These are phyloP conservation scores for Sinotaia quadrata DNA, from an alignment of 2,888 invertebrate genomes.

Conservation along the genomic window DNA sequence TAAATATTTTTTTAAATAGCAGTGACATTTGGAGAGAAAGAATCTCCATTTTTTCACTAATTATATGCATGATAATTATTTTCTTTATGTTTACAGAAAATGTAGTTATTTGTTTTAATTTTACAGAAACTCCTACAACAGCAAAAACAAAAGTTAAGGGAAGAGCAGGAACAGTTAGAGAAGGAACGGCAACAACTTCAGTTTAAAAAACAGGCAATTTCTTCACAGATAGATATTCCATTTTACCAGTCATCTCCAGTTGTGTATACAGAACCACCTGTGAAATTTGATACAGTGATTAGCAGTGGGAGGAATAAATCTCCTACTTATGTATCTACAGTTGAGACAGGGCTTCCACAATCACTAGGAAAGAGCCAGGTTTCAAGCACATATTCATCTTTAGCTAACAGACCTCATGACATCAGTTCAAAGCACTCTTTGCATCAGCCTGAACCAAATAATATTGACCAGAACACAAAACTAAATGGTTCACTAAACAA, in stretches of 20 bases:
- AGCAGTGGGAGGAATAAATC: slow-evolving; percentile 27
- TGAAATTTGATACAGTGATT: slow-evolving; percentile 27
- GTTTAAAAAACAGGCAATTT: not conserved
- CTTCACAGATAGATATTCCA: not conserved
- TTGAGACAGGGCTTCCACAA: slow-evolving; percentile 10
- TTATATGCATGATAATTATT: no score
- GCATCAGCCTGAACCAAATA: not conserved
- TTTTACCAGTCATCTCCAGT: not conserved
- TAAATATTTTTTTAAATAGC: no score
- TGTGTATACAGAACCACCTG: not conserved
- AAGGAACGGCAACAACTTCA: slow-evolving; percentile 30
- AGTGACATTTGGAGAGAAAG: no score
- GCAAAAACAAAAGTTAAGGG: slow-evolving; percentile 49
- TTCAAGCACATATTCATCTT: not conserved
- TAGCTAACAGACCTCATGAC: not conserved
- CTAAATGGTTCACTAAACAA: not conserved
- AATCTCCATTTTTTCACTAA: no score
- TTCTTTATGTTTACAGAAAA: no score
- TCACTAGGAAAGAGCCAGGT: not conserved
- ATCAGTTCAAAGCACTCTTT: not conserved
- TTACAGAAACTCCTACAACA: slow-evolving; percentile 49
- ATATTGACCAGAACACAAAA: not conserved
- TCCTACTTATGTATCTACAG: slow-evolving; percentile 25
- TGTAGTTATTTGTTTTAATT: not conserved
- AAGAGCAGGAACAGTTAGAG: slow-evolving; percentile 53